These are phyloP conservation scores for Anthrax anthrax DNA, from an alignment of 2,888 invertebrate species.

Conservation along the genomic window DNA sequence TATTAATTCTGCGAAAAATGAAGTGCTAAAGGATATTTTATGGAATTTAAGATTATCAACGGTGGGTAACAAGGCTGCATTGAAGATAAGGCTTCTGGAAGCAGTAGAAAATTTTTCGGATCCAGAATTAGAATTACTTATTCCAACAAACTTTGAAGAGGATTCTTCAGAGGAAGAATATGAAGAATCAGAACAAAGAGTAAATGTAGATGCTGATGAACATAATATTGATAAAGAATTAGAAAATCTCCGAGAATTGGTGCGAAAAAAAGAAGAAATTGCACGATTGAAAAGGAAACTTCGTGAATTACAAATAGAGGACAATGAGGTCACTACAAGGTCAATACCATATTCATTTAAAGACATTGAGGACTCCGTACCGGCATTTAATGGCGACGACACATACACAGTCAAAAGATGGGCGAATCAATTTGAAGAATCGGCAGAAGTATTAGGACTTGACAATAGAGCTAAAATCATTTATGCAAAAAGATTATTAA, in stretches of 20 bases:
- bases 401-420: background rate
- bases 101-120: too few relatives aligned
- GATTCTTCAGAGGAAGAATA: too few relatives aligned
- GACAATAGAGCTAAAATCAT: background rate
- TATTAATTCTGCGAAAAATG: too few relatives aligned
- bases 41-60: too few relatives aligned
- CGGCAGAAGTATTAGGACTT: background rate
- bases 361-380: background rate
- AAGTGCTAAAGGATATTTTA: too few relatives aligned
- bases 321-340: background rate
- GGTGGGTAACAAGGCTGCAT: too few relatives aligned
- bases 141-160: too few relatives aligned
- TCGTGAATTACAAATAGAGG: background rate
- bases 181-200: too few relatives aligned
- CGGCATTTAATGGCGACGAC: conserved; percentile 1
- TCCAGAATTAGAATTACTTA: too few relatives aligned
- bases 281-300: background rate
- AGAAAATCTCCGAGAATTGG: background rate
- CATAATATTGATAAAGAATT: background rate
- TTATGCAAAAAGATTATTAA: background rate
- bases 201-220: too few relatives aligned
- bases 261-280: background rate
- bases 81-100: too few relatives aligned
- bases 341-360: too few relatives aligned
- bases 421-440: background rate